Evolutionary conservation across 2,888 invertebrate genomes (phyloP).

Genomic region (Diarsia rubi): DNA sequence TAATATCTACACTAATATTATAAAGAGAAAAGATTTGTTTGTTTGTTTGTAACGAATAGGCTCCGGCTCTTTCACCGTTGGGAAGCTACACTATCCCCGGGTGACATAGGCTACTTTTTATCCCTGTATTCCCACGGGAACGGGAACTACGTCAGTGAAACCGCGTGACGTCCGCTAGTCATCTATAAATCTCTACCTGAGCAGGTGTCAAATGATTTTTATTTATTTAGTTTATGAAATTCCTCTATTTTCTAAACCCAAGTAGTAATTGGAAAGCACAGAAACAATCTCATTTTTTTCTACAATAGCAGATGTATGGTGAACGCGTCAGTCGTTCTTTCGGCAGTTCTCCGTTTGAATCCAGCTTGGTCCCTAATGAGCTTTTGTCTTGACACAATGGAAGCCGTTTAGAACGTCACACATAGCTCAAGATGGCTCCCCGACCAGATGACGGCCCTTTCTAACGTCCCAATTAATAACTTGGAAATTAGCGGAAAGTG

Average conservation of each 20-base stretch:
- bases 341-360: constrained; percentile 59
- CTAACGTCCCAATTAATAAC: constrained; percentile 88
- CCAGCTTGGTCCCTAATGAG: constrained; percentile 72
- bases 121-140: too few relatives aligned
- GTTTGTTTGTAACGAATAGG: too few relatives aligned
- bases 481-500: constrained; percentile 86
- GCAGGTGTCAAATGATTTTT: not conserved
- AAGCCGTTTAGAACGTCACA: constrained; percentile 65
- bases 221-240: not conserved
- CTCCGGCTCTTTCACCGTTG: too few relatives aligned
- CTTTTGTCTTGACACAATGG: constrained; percentile 76
- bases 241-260: not conserved
- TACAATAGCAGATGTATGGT: constrained; percentile 6
- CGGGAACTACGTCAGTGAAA: too few relatives aligned
- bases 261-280: not conserved
- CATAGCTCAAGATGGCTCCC: constrained; percentile 68
- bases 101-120: too few relatives aligned
- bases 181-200: too few relatives aligned
- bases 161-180: too few relatives aligned
- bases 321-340: constrained; percentile 31
- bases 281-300: not conserved
- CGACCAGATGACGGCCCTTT: constrained; percentile 85
- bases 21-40: too few relatives aligned
- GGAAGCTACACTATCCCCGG: too few relatives aligned
- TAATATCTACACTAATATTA: too few relatives aligned